Evolutionary conservation across 2,888 invertebrate genomes (phyloP), one percentile per base, ranked within the genome.

Genomic region (Pyrochroa serraticornis): DNA sequence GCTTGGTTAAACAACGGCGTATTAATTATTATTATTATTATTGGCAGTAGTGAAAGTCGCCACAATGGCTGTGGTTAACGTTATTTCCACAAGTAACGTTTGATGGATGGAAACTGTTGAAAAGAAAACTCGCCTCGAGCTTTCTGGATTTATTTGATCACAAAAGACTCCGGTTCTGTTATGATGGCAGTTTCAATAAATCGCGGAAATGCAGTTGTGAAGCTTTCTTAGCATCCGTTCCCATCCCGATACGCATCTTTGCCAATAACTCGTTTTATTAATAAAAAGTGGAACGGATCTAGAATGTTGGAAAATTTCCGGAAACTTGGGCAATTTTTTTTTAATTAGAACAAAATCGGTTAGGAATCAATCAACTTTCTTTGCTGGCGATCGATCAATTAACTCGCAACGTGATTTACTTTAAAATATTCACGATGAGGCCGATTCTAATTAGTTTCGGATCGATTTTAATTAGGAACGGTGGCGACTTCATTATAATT

Each of bases 151-250:
- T 22, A 5, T 22, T 22, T 22, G 5, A 22, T 22, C 43, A 43
- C 43, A 43, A 43, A 33, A 43, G 34, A 43, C 34, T 14, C 43
- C 12, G n/a, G 34, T 5, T 2, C 30, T 43, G 43, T 13, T 43
- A 34, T 36, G 14, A 35, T 45, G 10, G 10, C 10, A 35, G 36
- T 53, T 50, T 56, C 55, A 64, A 62, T 64, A 58, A 37, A 57
- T 50, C 36, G 9, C 13, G 14, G 5, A 43, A 12, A 7, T 52
- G 8, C 37, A 38, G 69, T 70, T 73, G 73, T 72, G 73, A 72
- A 72, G 69, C 63, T 65, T 68, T 63, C 64, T 64, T 66, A 65
- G 66, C 70, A 70, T 71, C 71, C 73, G 72, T 73, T 73, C 73
- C 73, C 73, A 73, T 69, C 68, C 58, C 60, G 67, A 69, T 68